Conservation (phyloP, 2,888 invertebrate genomes). For the Leucoma salicis region DNA sequence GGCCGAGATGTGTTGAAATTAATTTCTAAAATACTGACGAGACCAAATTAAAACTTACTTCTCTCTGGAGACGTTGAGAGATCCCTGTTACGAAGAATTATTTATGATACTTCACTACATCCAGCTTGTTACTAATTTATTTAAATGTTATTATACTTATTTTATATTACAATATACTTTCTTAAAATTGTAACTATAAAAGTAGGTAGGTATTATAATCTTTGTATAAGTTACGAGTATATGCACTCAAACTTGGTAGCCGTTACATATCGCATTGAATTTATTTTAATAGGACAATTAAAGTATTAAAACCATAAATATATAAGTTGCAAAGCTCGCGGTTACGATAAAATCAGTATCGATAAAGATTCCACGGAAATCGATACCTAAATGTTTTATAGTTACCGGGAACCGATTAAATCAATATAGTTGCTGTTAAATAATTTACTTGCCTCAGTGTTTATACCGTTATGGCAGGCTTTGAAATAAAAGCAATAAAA, state of each 20-base stretch:
- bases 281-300: constrained; percentile 23
- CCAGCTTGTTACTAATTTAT: too few species aligned
- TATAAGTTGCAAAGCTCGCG: constrained; percentile 7
- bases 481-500: too few species aligned
- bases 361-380: constrained; percentile 10
- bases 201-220: background rate
- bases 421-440: constrained; percentile 1
- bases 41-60: too few species aligned
- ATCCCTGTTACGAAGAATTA: too few species aligned
- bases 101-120: too few species aligned
- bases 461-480: constrained; percentile 3
- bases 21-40: too few species aligned
- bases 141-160: too few species aligned
- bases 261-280: constrained; percentile 12
- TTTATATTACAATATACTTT: background rate
- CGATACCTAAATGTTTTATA: constrained; percentile 5
- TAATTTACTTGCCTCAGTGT: constrained; percentile 4
- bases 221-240: constrained; percentile 3
- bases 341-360: constrained; percentile 3
- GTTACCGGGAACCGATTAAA: background rate
- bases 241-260: constrained; percentile 22
- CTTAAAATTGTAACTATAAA: background rate
- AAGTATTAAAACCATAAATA: constrained; percentile 11
- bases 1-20: too few species aligned
- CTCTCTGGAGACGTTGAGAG: too few species aligned